Evolutionary conservation across 2,113 vertebrate species (phyloP).

Genomic region (Spea multiplicata): DNA sequence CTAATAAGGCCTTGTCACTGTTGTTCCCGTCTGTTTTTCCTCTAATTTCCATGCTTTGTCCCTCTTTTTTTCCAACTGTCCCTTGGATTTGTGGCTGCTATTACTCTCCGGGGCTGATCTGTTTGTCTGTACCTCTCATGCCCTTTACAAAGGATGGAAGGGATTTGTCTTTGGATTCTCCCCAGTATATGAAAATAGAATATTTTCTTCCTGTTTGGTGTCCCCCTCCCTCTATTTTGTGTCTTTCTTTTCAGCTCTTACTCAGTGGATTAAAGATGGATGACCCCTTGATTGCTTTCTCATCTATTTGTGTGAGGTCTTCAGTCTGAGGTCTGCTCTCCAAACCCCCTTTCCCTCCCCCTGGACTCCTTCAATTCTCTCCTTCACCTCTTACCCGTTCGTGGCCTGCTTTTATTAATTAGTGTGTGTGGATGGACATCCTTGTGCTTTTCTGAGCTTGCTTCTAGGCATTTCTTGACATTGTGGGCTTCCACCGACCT

Average conservation of each 20-base stretch:
- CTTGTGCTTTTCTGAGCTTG: conserved; percentile 38
- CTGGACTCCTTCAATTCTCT: conserved; percentile 24
- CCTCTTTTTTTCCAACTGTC: background rate
- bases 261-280: conserved; percentile 66
- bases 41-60: background rate
- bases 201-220: conserved; percentile 30
- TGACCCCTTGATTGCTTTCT: conserved; percentile 54
- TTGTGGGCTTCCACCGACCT: conserved; percentile 43
- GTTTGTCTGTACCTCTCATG: background rate
- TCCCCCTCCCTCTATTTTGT: conserved; percentile 56
- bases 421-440: conserved; percentile 46
- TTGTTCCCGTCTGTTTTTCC: conserved; percentile 13
- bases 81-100: conserved; percentile 14
- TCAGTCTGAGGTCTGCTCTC: conserved; percentile 60
- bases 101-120: conserved; percentile 1
- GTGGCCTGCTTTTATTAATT: conserved; percentile 48
- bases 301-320: conserved; percentile 59
- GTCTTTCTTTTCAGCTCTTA: conserved; percentile 68
- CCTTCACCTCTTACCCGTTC: conserved; percentile 46
- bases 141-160: background rate
- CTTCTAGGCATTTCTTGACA: conserved; percentile 43
- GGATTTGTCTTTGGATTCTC: conserved; percentile 19
- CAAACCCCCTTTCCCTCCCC: background rate
- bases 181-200: background rate
- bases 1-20: conserved; percentile 27